Conservation (phyloP, 2,888 invertebrate species). For the Andricus quercusramuli region DNA sequence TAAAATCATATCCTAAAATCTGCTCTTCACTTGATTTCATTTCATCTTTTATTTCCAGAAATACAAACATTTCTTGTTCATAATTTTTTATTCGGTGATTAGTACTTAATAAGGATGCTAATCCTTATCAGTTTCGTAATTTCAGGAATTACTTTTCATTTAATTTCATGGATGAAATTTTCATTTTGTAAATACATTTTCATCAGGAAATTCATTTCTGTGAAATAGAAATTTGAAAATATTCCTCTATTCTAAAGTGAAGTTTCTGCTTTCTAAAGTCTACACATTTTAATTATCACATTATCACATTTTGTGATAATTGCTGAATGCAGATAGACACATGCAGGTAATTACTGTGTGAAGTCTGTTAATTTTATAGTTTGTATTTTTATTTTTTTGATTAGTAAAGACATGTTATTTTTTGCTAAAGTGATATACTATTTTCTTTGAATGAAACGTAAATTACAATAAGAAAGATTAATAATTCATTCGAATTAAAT, state of each 20-base stretch:
- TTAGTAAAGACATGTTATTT: too few species aligned
- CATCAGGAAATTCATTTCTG: too few species aligned
- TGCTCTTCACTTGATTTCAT: background rate
- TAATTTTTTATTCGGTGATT: background rate
- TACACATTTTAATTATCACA: background rate
- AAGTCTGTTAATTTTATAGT: background rate
- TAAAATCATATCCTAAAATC: background rate
- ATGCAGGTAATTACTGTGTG: background rate
- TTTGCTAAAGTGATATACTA: too few species aligned
- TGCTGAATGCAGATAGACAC: background rate
- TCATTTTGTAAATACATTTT: background rate
- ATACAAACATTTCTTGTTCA: background rate
- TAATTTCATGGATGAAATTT: background rate
- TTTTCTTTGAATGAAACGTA: too few species aligned
- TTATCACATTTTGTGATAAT: slow-evolving; percentile 7
- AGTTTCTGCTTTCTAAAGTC: background rate
- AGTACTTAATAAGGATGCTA: too few species aligned
- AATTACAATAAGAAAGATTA: too few species aligned
- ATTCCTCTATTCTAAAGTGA: too few species aligned
- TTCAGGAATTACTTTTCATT: background rate
- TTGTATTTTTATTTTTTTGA: background rate
- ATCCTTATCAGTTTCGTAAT: too few species aligned
- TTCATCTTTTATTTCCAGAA: background rate
- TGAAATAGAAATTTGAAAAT: too few species aligned
- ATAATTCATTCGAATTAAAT: too few species aligned